These are phyloP conservation scores for Tetragnatha versicolor DNA, from an alignment of 1,140 invertebrate genomes.

Conservation along the genomic window DNA sequence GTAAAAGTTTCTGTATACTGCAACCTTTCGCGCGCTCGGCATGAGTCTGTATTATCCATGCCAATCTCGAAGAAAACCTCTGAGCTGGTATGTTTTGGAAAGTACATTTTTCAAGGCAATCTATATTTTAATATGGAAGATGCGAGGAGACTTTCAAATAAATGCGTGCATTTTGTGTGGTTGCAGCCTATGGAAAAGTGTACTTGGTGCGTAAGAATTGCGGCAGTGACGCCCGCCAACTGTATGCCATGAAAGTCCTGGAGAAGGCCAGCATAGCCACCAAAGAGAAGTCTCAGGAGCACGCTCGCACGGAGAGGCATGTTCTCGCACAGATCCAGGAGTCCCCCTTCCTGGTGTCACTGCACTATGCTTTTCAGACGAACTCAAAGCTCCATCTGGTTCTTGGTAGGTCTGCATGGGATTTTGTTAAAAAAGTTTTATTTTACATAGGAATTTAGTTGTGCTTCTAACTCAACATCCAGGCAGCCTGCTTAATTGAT, in stretches of 20 bases:
- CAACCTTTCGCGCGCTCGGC: no score
- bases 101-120: neutral
- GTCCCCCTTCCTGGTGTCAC: conserved; percentile 88
- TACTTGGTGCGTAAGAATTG: conserved; percentile 86
- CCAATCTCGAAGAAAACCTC: no score
- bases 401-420: conserved; percentile 80
- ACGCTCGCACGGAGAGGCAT: conserved; percentile 88
- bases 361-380: conserved; percentile 95
- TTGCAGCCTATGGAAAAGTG: conserved; percentile 92
- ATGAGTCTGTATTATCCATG: no score
- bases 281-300: conserved; percentile 92
- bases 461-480: no score
- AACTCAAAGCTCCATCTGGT: conserved; percentile 90
- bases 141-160: neutral
- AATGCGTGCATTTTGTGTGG: neutral
- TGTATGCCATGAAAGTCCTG: conserved; percentile 95
- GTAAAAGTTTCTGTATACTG: no score
- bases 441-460: no score
- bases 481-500: no score
- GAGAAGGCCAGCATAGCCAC: conserved; percentile 89
- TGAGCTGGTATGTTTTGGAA: no score
- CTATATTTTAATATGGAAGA: neutral
- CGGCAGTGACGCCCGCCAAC: conserved; percentile 76
- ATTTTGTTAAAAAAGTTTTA: no score
- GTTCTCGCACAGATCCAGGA: conserved; percentile 87